Percentiles rank a stretch among this genome's conserved stretches.
These are phyloP conservation scores for Diachrysia chrysitis DNA, from an alignment of 2,888 invertebrate genomes.

Conservation along the genomic window DNA sequence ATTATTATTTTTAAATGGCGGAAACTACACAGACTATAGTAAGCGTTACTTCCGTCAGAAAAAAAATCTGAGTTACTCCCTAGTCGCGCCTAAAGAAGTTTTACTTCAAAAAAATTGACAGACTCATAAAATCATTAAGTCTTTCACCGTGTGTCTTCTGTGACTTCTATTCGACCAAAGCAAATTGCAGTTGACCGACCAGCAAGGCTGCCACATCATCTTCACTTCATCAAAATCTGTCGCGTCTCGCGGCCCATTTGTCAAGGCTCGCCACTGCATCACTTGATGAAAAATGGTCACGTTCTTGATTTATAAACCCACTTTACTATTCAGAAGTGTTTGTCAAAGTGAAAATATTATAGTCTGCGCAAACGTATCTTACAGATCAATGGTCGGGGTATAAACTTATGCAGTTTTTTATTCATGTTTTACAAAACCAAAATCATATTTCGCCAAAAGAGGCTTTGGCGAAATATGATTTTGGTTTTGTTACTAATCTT, in stretches of 20 bases:
- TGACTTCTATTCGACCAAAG: neutral
- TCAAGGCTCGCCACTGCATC: slow-evolving; percentile 4
- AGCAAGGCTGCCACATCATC: neutral
- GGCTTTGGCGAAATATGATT: too few species aligned
- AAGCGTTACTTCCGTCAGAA: too few species aligned
- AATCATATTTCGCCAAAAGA: too few species aligned
- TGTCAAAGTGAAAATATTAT: slow-evolving; percentile 1
- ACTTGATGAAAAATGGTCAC: slow-evolving; percentile 4
- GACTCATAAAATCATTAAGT: too few species aligned
- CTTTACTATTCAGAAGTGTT: neutral
- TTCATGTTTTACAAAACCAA: too few species aligned
- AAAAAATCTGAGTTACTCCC: too few species aligned
- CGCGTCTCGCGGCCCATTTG: neutral
- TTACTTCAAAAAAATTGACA: too few species aligned
- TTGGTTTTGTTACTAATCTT: too few species aligned
- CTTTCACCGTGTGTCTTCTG: too few species aligned
- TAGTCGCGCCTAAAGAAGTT: too few species aligned
- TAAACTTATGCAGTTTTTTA: neutral
- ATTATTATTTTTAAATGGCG: too few species aligned
- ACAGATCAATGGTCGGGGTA: neutral
- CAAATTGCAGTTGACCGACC: neutral
- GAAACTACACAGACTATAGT: too few species aligned
- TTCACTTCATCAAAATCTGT: neutral
- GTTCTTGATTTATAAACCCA: slow-evolving; percentile 4
- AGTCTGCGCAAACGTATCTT: neutral